Base-by-base conservation (phyloP, 2,888 invertebrate species). In the Parochlus steinenii region DNA sequence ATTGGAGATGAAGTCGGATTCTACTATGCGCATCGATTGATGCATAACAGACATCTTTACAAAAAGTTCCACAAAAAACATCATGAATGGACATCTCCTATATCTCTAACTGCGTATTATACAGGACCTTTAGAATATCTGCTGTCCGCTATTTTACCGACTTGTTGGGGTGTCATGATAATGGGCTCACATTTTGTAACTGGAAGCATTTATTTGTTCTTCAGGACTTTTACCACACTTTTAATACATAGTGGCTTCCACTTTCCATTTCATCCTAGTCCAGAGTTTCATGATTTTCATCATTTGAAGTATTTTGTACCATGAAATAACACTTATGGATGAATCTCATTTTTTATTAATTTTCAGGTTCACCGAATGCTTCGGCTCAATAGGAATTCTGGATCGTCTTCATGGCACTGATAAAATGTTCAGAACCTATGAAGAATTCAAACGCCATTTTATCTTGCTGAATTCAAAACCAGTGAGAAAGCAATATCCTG, bases 1-100 rank as follows among this genome's bases (percentile, higher is more conserved):
- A 53, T 83, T 16, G 68, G 76, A 46, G 81, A 83, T 52, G 86
- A 86, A 58, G 63, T 81, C 43, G 73, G 73, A 36, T 86, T 86
- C 55, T 86, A 86, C 54, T 86, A 86, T n/a, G 11, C n/a, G 6
- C 30, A 30, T n/a, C 30, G 30, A 4, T 18, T 30, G 30, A 5
- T 30, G 5, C 30, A 30, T 11, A 12, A 15, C 16, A 30, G 19
- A 10, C 19, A n/a, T 18, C 12, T 30, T 14, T 30, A 30, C 17
- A 30, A 30, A 30, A 8, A 30, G 11, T 7, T 30, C n/a, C 30
- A 30, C 17, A 30, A 30, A 11, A 18, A 15, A n/a, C 30, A 30
- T 30, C 30, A 30, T 18, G 30, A 30, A 14, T 30, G 30, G 30
- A 7, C 10, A 5, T 4, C 30, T n/a, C 30, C 30, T 11, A 30